phyloP scores from a whole-genome alignment of 2,797 vertebrate genomes.

The Cryptoblepharus egeriae region DNA sequence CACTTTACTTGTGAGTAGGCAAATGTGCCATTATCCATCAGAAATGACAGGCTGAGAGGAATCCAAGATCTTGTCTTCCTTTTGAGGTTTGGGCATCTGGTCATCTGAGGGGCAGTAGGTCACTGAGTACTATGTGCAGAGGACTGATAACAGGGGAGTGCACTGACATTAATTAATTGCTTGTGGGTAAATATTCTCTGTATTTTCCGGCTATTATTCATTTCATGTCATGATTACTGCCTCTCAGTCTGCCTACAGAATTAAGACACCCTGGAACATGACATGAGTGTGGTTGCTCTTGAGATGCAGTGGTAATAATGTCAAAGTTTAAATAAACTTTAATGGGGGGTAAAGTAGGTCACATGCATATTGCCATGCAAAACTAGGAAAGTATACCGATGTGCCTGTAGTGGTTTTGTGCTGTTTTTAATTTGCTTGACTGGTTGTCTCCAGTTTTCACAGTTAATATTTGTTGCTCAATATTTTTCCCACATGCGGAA shows the following conservation, averaged over 20 bases:
- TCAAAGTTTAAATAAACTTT: background rate
- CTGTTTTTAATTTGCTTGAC: slow-evolving; percentile 21
- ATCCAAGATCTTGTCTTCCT: no score
- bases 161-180: no score
- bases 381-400: background rate
- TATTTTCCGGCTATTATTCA: no score
- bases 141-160: no score
- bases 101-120: no score
- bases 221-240: no score
- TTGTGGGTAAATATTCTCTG: no score
- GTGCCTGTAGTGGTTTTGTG: background rate
- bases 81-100: no score
- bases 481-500: slow-evolving; percentile 37
- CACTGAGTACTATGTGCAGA: no score
- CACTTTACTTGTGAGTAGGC: no score
- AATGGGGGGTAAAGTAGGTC: background rate
- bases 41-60: no score
- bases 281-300: background rate
- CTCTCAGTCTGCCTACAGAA: background rate
- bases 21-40: no score
- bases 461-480: slow-evolving; percentile 30
- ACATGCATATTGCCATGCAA: background rate
- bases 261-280: background rate
- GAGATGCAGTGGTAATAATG: background rate
- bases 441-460: slow-evolving; percentile 9